These are phyloP conservation scores for Agrochola lota DNA, from an alignment of 2,888 invertebrate species.

Conservation along the genomic window DNA sequence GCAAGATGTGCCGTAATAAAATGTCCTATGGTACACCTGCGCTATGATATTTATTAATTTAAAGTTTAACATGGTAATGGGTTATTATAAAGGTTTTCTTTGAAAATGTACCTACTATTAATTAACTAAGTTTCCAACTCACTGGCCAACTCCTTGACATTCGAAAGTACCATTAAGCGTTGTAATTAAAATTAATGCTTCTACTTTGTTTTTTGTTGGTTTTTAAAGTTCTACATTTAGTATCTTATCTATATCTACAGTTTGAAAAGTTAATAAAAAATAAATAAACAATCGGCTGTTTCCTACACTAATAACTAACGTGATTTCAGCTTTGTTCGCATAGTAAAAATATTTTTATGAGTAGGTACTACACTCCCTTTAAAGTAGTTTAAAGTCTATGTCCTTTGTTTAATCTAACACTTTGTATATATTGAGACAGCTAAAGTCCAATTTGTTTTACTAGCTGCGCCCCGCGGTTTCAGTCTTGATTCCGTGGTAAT, in stretches of 20 bases:
- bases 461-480: too few species aligned
- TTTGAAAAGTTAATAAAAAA: background rate
- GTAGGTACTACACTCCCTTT: too few species aligned
- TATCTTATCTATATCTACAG: background rate
- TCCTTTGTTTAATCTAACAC: too few species aligned
- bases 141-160: constrained; percentile 19
- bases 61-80: constrained; percentile 5
- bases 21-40: constrained; percentile 20
- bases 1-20: background rate
- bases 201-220: constrained; percentile 24
- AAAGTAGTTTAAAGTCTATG: too few species aligned
- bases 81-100: background rate
- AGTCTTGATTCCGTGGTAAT: too few species aligned
- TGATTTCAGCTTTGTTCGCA: too few species aligned
- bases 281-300: too few species aligned
- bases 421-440: too few species aligned
- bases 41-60: constrained; percentile 8
- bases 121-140: constrained; percentile 12
- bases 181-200: constrained; percentile 28
- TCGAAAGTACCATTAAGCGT: constrained; percentile 17
- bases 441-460: too few species aligned
- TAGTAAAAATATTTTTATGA: too few species aligned
- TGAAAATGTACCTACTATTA: constrained; percentile 4
- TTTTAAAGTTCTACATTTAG: background rate
- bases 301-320: too few species aligned